phyloP scores from a whole-genome alignment of 2,797 vertebrate genomes.

The Lophotriccus pileatus region DNA sequence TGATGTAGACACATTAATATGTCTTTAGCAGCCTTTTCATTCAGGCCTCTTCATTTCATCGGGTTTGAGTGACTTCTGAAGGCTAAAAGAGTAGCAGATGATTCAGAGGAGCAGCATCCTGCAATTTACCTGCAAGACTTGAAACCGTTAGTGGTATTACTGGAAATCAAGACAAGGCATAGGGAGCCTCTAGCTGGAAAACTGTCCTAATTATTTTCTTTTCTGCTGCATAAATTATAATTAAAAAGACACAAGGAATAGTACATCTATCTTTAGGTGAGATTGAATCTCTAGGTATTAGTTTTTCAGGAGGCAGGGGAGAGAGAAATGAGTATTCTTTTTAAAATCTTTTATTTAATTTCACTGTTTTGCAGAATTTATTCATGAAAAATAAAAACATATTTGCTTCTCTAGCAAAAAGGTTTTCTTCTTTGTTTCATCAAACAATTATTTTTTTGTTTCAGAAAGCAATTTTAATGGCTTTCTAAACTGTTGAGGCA shows the following conservation, averaged over 20 bases:
- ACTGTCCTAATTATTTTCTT: neutral
- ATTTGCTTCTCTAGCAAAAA: neutral
- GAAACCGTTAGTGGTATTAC: neutral
- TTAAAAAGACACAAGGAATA: neutral
- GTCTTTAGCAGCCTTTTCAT: neutral
- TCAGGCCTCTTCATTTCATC: neutral
- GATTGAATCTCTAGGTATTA: neutral
- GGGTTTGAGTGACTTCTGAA: neutral
- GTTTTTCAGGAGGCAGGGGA: neutral
- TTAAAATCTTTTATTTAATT: neutral
- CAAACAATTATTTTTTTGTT: neutral
- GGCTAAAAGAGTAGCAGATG: neutral
- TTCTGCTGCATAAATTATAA: neutral
- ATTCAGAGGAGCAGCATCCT: neutral
- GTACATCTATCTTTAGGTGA: neutral
- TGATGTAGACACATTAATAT: neutral
- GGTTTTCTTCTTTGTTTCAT: neutral
- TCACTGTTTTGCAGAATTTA: neutral
- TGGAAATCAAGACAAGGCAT: neutral
- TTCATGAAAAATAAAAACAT: neutral
- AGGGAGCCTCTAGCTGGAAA: neutral
- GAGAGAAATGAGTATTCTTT: neutral
- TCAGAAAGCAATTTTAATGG: slow-evolving; percentile 28
- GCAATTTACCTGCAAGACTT: neutral
- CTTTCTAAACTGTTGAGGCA: slow-evolving; percentile 10